Conservation (phyloP, 2,888 invertebrate genomes). For the Lasioglossum lativentre region DNA sequence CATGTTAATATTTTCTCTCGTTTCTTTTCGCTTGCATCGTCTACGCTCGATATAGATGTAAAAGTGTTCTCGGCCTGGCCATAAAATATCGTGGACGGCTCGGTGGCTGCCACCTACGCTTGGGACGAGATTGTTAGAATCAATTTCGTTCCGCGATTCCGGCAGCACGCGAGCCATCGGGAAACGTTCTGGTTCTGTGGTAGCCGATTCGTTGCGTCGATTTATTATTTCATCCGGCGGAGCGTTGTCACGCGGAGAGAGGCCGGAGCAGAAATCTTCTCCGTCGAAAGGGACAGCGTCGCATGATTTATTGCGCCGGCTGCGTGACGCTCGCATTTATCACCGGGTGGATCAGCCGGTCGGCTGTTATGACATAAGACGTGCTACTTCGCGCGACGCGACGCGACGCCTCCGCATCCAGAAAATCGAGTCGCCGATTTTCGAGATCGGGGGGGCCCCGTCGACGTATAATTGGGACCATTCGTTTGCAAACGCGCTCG, state of each 20-base stretch:
- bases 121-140: neutral
- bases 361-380: constrained; percentile 62
- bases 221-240: constrained; percentile 58
- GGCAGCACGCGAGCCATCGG: neutral
- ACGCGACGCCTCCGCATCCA: neutral
- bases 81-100: neutral
- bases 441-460: neutral
- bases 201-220: constrained; percentile 44
- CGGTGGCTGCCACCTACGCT: neutral
- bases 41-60: constrained; percentile 6
- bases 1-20: neutral
- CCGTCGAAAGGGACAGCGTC: constrained; percentile 59
- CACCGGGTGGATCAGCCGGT: constrained; percentile 64
- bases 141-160: constrained; percentile 22
- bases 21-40: neutral
- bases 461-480: constrained; percentile 3
- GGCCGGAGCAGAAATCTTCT: constrained; percentile 56
- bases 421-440: constrained; percentile 5
- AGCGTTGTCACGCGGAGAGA: constrained; percentile 53
- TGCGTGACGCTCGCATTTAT: constrained; percentile 64
- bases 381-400: constrained; percentile 51
- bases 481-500: constrained; percentile 10
- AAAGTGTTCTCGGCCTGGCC: neutral
- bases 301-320: constrained; percentile 61
- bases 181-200: constrained; percentile 23